Evolutionary conservation across 2,113 vertebrate species (phyloP).

Genomic region (Lepidothrix coronata): DNA sequence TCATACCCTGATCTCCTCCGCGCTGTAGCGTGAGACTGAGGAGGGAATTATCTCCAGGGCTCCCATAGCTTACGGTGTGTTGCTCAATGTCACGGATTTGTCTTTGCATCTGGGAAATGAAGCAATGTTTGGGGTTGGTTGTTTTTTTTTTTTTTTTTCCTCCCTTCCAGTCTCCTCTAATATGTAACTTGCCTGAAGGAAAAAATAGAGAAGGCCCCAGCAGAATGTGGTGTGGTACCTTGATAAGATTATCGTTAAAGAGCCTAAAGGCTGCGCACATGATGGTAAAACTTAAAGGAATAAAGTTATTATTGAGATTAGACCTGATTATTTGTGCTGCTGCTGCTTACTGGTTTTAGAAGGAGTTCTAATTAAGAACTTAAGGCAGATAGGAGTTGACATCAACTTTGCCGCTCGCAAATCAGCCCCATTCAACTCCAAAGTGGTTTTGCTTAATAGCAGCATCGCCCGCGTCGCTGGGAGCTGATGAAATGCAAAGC

Average conservation of each 20-base stretch:
- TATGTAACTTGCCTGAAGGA: constrained; percentile 31
- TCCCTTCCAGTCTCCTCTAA: not conserved
- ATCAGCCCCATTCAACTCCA: constrained; percentile 49
- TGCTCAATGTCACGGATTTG: constrained; percentile 20
- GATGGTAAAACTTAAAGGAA: constrained; percentile 71
- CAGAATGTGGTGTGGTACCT: constrained; percentile 63
- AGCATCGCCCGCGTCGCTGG: not conserved
- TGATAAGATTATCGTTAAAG: constrained; percentile 71
- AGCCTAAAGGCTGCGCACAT: constrained; percentile 65
- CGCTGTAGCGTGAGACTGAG: not conserved
- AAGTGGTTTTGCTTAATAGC: not conserved
- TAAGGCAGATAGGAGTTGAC: constrained; percentile 57
- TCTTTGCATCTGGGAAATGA: constrained; percentile 48
- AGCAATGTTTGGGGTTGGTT: constrained; percentile 27
- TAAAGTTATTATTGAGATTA: constrained; percentile 65
- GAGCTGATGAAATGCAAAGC: constrained; percentile 46
- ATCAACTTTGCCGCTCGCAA: constrained; percentile 56
- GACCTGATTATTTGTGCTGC: constrained; percentile 56
- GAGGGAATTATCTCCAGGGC: constrained; percentile 13
- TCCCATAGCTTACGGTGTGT: not conserved
- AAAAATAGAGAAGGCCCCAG: not conserved
- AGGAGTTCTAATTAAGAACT: constrained; percentile 64
- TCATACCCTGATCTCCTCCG: not conserved
- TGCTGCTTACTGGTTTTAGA: constrained; percentile 58
- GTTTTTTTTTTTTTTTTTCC: not conserved